phyloP scores from a whole-genome alignment of 2,113 vertebrate genomes.

The Cacatua alba region DNA sequence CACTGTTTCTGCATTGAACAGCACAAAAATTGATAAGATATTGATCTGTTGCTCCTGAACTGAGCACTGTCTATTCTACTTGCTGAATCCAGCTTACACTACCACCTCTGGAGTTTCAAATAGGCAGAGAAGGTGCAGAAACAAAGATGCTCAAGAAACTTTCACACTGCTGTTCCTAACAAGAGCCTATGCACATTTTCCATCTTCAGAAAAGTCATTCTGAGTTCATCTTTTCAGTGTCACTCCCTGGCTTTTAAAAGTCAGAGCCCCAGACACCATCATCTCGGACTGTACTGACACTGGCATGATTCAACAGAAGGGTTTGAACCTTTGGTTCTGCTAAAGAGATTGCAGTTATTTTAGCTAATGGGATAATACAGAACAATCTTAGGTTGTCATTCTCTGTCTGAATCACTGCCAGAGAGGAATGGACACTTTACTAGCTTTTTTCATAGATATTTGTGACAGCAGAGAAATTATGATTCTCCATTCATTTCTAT shows the following conservation, averaged over 20 bases:
- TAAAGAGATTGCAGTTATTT: conserved; percentile 19
- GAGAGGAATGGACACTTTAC: background rate
- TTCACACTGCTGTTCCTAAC: background rate
- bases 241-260: background rate
- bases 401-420: background rate
- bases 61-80: background rate
- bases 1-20: background rate
- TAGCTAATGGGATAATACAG: conserved; percentile 53
- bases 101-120: background rate
- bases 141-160: background rate
- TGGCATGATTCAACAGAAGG: background rate
- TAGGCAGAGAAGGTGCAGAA: background rate
- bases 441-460: background rate
- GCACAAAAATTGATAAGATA: background rate
- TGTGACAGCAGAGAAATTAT: conserved; percentile 6
- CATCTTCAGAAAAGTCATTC: background rate
- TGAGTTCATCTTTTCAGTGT: background rate
- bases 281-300: background rate
- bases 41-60: background rate
- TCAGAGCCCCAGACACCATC: background rate
- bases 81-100: background rate
- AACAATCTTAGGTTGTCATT: conserved; percentile 16
- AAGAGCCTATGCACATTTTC: background rate
- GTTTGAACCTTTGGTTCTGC: accelerated
- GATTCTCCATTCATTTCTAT: conserved; percentile 24